Evolutionary conservation across 2,113 vertebrate genomes (phyloP).

Genomic region (Microcebus lehilahytsara): DNA sequence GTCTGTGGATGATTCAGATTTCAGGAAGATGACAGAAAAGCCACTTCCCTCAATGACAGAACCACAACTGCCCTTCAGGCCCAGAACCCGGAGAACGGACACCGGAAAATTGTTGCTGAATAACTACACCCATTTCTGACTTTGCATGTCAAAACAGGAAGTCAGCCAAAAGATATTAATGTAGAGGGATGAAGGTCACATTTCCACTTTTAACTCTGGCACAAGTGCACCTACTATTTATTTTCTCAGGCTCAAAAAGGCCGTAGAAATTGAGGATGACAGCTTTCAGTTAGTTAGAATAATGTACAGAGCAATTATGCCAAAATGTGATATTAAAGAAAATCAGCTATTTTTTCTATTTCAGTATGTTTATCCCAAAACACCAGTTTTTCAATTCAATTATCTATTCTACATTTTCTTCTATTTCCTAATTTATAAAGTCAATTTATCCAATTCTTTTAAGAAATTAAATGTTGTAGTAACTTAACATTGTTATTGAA

Average conservation of each 20-base stretch:
- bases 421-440: not conserved
- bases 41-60: not conserved
- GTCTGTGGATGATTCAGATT: not conserved
- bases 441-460: not conserved
- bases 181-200: not conserved
- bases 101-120: not conserved
- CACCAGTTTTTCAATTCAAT: not conserved
- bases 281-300: not conserved
- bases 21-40: not conserved
- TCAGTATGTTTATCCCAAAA: not conserved
- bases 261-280: not conserved
- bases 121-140: not conserved
- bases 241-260: not conserved
- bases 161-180: not conserved
- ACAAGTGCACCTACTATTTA: not conserved
- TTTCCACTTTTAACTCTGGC: not conserved
- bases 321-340: not conserved
- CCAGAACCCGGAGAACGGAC: not conserved
- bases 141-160: not conserved
- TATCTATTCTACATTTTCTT: not conserved
- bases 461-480: no score
- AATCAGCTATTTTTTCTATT: not conserved
- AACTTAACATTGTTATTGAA: no score
- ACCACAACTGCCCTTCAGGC: not conserved
- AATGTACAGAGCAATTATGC: not conserved